These are phyloP conservation scores for Arctocebus calabarensis DNA, from an alignment of 2,797 vertebrate species.

Conservation along the genomic window DNA sequence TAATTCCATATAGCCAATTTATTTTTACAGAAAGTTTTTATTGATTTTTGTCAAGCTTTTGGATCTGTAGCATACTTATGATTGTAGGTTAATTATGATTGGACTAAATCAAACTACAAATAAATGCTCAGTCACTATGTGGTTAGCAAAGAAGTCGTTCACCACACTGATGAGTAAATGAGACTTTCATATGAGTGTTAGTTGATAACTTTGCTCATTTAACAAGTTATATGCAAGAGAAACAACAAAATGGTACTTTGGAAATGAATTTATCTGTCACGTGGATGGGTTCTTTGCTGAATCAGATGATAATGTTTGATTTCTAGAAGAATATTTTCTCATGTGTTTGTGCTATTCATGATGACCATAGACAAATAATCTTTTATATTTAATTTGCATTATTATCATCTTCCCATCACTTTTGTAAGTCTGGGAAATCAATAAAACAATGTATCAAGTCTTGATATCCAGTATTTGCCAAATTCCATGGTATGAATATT, in stretches of 20 bases:
- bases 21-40: conserved; percentile 51
- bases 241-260: background rate
- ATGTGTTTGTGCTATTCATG: rapidly evolving
- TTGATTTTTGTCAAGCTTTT: conserved; percentile 47
- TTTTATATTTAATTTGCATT: background rate
- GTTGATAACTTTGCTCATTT: background rate
- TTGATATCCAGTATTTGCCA: background rate
- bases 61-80: background rate
- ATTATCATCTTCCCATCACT: background rate
- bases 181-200: background rate
- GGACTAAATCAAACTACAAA: background rate
- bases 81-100: conserved; percentile 7
- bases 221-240: background rate
- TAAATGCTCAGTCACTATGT: background rate
- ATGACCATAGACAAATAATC: background rate
- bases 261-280: background rate
- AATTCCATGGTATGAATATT: background rate
- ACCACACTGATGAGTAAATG: background rate
- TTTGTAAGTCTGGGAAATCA: background rate
- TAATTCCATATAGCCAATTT: conserved; percentile 48
- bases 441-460: background rate
- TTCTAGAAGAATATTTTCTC: background rate
- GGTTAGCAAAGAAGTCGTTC: background rate
- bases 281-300: background rate
- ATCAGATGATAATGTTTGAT: background rate